Evolutionary conservation across 2,797 vertebrate species (phyloP).

Genomic region (Sphenodon punctatus): DNA sequence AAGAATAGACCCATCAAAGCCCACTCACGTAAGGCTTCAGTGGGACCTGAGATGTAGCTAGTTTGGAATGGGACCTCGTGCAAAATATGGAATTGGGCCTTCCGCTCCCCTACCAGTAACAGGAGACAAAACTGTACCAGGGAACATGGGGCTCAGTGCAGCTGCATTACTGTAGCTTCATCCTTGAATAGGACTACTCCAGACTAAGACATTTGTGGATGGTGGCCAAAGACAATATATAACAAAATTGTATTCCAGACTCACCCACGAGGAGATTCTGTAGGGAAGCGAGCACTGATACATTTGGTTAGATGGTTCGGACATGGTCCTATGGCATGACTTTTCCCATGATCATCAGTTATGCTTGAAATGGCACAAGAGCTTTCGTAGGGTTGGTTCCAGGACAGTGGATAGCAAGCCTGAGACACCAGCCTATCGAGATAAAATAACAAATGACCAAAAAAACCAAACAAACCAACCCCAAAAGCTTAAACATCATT

Average conservation of each 20-base stretch:
- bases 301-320: constrained; percentile 90
- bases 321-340: constrained; percentile 77
- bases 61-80: too few relatives aligned
- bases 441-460: background rate
- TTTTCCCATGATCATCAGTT: constrained; percentile 65
- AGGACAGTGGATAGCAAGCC: constrained; percentile 77
- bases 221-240: background rate
- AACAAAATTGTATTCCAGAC: constrained; percentile 12
- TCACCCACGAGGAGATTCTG: constrained; percentile 83
- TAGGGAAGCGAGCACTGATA: constrained; percentile 92
- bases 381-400: constrained; percentile 51
- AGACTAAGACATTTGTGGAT: too few relatives aligned
- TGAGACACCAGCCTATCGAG: constrained; percentile 75
- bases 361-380: constrained; percentile 72
- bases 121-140: too few relatives aligned
- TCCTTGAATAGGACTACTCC: too few relatives aligned
- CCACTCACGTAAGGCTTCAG: too few relatives aligned
- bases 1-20: too few relatives aligned
- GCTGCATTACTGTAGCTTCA: too few relatives aligned
- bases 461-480: too few relatives aligned
- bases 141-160: too few relatives aligned
- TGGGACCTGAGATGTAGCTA: too few relatives aligned
- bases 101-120: too few relatives aligned
- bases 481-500: background rate
- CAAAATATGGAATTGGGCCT: too few relatives aligned